Evolutionary conservation across 1,140 invertebrate genomes (phyloP), one percentile per base, ranked within the genome.

Genomic region (Drosophila hydei): DNA sequence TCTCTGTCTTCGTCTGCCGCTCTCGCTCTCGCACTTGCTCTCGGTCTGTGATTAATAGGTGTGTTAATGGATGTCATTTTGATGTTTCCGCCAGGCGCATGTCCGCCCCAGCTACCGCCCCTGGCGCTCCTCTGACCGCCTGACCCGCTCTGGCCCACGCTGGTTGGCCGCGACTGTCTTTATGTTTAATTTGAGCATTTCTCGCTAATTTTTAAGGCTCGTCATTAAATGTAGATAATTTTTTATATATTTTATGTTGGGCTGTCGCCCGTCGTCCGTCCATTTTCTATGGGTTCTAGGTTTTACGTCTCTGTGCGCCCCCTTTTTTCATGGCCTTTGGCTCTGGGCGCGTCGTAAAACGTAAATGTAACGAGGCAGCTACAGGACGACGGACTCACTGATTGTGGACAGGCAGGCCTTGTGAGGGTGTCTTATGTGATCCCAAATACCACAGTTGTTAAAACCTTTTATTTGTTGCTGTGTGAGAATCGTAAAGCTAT

Each of bases 11-110:
- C 71, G 65, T 75, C 27, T 7, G 6, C 6, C 7, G 6, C 40
- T 72, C 36, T 63, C 59, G 79, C 64, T 69, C 27, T 33, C 30
- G 76, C 30, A 11, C 30, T 33, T 3, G 30, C 9, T 67, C 84
- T 72, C 74, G 73, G 62, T 75, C 80, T 77, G 79, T 87, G 89
- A 90, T 91, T 91, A 91, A 91, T 91, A 90, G 89, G 89, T 87
- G 89, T 91, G 89, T 88, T 91, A 91, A 91, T 91, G 89, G 89
- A 91, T 90, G 89, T 91, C 89, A 91, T 91, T 91, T 90, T 90
- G 88, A 84, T 88, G 88, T 88, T 90, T 90, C 79, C 88, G 77
- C 71, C 75, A 83, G 78, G 74, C 79, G 60, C 68, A 77, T 61
- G 51, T 63, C 52, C 69, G 62, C 16, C 47, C 50, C 16, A 21